Evolutionary conservation across 2,888 invertebrate species (phyloP), one percentile per base, ranked within the genome.

Genomic region (Laothoe populi): DNA sequence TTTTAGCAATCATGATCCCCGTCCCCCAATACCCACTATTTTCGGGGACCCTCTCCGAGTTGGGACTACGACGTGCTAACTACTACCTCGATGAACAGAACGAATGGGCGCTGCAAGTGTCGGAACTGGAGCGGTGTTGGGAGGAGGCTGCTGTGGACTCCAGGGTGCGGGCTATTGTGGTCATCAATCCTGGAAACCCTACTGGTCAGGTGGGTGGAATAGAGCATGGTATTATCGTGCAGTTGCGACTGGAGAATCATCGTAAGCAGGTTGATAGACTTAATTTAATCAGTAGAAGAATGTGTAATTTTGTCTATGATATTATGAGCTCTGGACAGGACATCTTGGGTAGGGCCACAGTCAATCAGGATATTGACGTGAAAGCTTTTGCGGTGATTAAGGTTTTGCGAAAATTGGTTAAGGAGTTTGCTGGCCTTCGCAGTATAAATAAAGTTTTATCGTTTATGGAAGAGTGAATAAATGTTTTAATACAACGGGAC

Each of bases 111-210:
- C 85, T 99, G 70, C 95, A 96, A 70, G 87, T 95, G 1, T 71
- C 87, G 0, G 99, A 99, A 88, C 85, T 99, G 69, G 94, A 98
- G 82, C 92, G 98, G 57, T 84, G 24, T 87, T 96, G 64, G 90
- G 88, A 38, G 0, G 96, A 96, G 73, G 95, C 96, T 0, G 94
- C 93, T 40, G 90, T 93, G 64, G 76, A 76, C 0, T 95, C 95
- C 81, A 91, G 93, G 64, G 97, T 98, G 0, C 94, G 98, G 60
- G 98, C 96, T 0, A 92, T 99, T 53, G 98, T 98, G 16, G 95
- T 99, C 57, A 99, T 99, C 74, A 99, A 99, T 90, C 99, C 99
- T 0, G 99, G 99, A 62, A 99, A 99, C 88, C 99, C 99, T 10
- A 99, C 99, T 21, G 99, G 98, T n/a, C 96, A 96, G 87, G 88